Base-by-base conservation (phyloP, 2,113 vertebrate genomes). In the Dasyornis broadbenti region DNA sequence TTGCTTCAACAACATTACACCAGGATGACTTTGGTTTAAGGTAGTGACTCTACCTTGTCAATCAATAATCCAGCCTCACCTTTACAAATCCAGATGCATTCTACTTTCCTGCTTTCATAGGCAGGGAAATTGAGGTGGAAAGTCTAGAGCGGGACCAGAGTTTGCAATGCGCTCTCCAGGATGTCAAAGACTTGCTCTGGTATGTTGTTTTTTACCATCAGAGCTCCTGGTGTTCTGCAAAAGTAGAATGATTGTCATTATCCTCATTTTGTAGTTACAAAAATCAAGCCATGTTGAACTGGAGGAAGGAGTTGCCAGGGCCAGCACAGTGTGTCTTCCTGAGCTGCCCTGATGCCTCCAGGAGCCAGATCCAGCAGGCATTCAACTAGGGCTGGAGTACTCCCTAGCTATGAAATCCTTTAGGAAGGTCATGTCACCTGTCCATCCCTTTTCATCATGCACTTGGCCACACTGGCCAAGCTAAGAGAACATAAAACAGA, bases 61-160 rank as follows among this genome's bases (percentile, higher is more conserved):
- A 19, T 56, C 33, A 81, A 6, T 64, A 91, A 79, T 68, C 15
- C 52, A 90, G 35, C 33, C 23, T 77, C 22, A 52, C 24, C 27
- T 86, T 77, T 79, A 19, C 19, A 52, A 75, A 85, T 45, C 11
- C 12, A 15, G 20, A 11, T 40, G 39, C 12, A 23, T 61, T 16
- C 33, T 70, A 30, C 39, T 1, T 0, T 35, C 26, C 20, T 84
- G 50, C 47, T 82, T 82, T 57, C 13, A 9, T 7, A 53, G n/a
- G 23, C 30, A 42, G 84, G 20, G 27, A 90, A 86, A 66, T 50
- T n/a, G 42, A 81, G 64, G 27, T 59, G 61, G 24, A 6, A 31
- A 37, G 13, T 49, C 40, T 30, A 69, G 28, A 69, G 35, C 0
- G 0, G 11, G 33, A 52, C 1, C 3, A 60, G 28, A 63, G 39